Evolutionary conservation across 2,113 vertebrate species (phyloP).

Genomic region (Marmota flaviventris): DNA sequence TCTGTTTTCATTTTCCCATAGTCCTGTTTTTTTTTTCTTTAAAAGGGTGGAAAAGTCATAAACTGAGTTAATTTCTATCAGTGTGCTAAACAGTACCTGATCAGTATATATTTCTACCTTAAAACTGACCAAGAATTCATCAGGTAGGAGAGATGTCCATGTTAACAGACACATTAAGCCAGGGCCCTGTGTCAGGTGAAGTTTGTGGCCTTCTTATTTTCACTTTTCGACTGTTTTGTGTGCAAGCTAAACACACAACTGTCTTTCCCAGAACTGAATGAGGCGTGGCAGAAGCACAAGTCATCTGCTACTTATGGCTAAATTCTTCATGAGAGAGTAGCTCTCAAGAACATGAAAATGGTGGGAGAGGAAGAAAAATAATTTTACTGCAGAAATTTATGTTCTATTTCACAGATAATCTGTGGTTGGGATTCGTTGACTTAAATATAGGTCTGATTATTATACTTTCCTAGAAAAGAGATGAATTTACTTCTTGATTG

Average conservation of each 20-base stretch:
- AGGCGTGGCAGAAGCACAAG: background rate
- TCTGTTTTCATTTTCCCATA: slow-evolving; percentile 14
- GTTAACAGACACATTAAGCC: background rate
- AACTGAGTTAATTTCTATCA: slow-evolving; percentile 49
- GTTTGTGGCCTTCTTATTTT: slow-evolving; percentile 9
- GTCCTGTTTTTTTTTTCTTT: background rate
- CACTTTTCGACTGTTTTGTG: background rate
- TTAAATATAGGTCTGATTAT: slow-evolving; percentile 55
- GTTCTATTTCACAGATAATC: slow-evolving; percentile 17
- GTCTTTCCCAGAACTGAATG: slow-evolving; percentile 20
- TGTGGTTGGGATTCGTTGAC: slow-evolving; percentile 51
- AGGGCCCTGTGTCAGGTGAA: background rate
- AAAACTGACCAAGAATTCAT: background rate
- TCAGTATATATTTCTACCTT: background rate
- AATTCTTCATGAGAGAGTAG: slow-evolving; percentile 43
- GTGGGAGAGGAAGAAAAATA: background rate
- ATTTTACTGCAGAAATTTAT: slow-evolving; percentile 42
- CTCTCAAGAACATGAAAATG: slow-evolving; percentile 50
- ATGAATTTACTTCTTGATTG: slow-evolving; percentile 71
- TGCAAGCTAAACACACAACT: background rate
- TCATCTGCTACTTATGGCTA: background rate
- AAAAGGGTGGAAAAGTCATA: background rate
- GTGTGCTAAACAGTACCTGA: background rate
- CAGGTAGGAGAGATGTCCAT: background rate
- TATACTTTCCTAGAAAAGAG: slow-evolving; percentile 55